A percentile compares a stretch with the other conserved stretches of the same genome.
These are phyloP conservation scores for Meloidogyne exigua DNA, from an alignment of 1,140 invertebrate species.

Conservation along the genomic window DNA sequence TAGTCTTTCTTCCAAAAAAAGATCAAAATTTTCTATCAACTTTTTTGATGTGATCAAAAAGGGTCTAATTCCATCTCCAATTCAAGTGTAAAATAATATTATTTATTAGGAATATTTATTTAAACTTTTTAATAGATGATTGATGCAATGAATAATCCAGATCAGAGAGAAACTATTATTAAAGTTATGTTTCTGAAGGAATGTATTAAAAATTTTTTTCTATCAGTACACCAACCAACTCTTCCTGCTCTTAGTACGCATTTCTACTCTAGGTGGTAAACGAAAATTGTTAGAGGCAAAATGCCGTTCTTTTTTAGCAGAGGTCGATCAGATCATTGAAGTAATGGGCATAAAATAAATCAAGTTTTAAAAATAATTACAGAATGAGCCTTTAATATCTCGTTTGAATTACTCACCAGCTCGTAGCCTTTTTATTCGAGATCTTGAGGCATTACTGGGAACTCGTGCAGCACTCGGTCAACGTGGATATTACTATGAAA, in stretches of 20 bases:
- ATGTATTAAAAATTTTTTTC: not conserved
- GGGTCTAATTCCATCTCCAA: conserved; percentile 12
- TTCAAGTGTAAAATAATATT: conserved; percentile 1
- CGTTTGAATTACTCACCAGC: not conserved
- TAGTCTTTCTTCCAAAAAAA: not conserved
- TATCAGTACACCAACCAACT: conserved; percentile 23
- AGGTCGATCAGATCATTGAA: conserved; percentile 9
- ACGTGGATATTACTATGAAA: conserved; percentile 14
- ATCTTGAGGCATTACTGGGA: not conserved
- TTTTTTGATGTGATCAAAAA: conserved; percentile 22
- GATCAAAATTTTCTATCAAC: not conserved
- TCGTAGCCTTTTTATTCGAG: conserved; percentile 9
- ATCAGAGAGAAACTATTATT: not conserved
- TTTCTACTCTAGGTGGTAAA: not conserved
- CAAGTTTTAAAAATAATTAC: not conserved
- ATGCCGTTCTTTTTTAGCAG: not conserved
- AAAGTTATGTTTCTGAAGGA: not conserved
- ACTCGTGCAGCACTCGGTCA: conserved; percentile 14
- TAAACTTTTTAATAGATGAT: conserved; percentile 17
- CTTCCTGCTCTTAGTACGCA: not conserved
- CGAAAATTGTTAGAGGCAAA: not conserved
- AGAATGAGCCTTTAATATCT: conserved; percentile 23
- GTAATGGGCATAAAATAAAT: not conserved
- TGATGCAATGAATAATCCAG: conserved; percentile 6
- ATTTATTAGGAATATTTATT: not conserved